Conservation (phyloP, 2,888 invertebrate genomes). For the Epinotia nisella region DNA sequence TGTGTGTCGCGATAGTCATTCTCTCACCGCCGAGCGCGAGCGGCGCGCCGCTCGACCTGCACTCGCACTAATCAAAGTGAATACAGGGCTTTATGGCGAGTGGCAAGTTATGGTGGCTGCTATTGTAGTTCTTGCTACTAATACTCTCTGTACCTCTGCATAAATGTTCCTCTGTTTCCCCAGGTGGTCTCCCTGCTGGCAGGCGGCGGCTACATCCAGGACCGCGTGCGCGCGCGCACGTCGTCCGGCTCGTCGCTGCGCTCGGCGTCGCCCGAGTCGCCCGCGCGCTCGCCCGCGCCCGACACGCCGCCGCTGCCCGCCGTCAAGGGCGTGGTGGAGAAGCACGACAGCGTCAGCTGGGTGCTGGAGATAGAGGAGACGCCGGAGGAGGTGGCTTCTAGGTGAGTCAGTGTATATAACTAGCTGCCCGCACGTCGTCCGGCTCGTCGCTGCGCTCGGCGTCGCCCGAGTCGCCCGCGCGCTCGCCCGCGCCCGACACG, state of each 20-base stretch:
- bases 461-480: constrained; percentile 74
- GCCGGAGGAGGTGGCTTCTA: constrained; percentile 89
- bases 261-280: constrained; percentile 73
- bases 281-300: constrained; percentile 68
- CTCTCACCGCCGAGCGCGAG: too few species aligned
- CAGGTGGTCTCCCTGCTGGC: constrained; percentile 83
- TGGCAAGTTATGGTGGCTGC: neutral
- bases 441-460: constrained; percentile 72
- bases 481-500: constrained; percentile 77
- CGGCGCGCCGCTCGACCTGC: too few species aligned
- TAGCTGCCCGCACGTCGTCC: constrained; percentile 75
- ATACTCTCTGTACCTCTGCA: neutral
- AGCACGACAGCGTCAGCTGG: constrained; percentile 94
- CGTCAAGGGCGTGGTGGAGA: constrained; percentile 93
- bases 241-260: constrained; percentile 74
- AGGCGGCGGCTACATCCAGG: constrained; percentile 71
- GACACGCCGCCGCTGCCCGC: constrained; percentile 89
- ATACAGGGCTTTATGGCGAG: too few species aligned
- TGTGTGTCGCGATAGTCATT: too few species aligned
- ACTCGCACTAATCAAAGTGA: too few species aligned
- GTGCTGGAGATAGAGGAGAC: constrained; percentile 92
- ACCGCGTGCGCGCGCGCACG: constrained; percentile 75
- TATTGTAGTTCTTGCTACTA: too few species aligned
- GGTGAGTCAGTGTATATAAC: too few species aligned
- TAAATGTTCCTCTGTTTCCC: constrained; percentile 54